Evolutionary conservation across 2,113 vertebrate species (phyloP).

Genomic region (Myotis davidii): DNA sequence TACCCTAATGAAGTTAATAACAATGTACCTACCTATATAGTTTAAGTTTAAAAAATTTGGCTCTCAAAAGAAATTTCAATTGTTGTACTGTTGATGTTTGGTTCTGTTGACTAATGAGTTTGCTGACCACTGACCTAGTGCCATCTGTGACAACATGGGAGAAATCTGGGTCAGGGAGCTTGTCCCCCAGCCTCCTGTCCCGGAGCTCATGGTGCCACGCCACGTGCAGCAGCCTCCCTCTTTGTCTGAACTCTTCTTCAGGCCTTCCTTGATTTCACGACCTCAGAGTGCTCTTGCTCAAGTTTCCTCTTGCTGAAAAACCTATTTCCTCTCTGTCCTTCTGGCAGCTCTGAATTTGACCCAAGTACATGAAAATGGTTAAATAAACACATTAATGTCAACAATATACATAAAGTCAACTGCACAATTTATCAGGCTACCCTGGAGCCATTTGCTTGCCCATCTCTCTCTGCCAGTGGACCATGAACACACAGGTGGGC

Average conservation of each 20-base stretch:
- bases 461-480: not conserved
- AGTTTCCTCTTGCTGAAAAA: not conserved
- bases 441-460: not conserved
- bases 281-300: not conserved
- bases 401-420: not conserved
- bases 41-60: too few relatives aligned
- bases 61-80: too few relatives aligned
- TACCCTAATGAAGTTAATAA: too few relatives aligned
- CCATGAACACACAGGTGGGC: not conserved
- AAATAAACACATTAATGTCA: not conserved
- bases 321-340: not conserved
- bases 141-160: not conserved
- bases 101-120: too few relatives aligned
- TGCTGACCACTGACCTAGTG: too few relatives aligned
- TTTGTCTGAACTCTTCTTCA: not conserved
- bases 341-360: not conserved
- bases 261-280: not conserved
- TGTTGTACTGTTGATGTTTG: too few relatives aligned
- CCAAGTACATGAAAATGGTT: not conserved
- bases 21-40: too few relatives aligned
- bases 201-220: fast-evolving
- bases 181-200: not conserved
- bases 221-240: not conserved
- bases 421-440: not conserved
- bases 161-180: not conserved